Evolutionary conservation across 1,140 invertebrate genomes (phyloP).

Genomic region (Platorchestia sp.): DNA sequence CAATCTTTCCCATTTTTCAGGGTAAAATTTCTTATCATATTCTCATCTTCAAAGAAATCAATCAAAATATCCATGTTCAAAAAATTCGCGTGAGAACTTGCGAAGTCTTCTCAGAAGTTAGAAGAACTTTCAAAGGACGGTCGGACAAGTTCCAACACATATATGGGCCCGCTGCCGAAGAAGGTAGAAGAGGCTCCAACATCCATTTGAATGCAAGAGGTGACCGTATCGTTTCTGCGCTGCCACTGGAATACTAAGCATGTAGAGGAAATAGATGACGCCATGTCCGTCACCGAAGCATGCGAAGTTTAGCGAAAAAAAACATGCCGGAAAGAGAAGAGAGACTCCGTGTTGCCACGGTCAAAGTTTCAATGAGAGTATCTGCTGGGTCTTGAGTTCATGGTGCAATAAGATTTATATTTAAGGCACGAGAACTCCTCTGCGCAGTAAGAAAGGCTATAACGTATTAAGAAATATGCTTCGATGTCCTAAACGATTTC

Average conservation of each 20-base stretch:
- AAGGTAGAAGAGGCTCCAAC: not conserved
- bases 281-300: not conserved
- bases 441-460: not conserved
- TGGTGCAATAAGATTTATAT: not conserved
- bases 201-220: conserved; percentile 1
- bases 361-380: not conserved
- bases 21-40: not conserved
- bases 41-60: not conserved
- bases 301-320: not conserved
- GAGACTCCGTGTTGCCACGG: not conserved
- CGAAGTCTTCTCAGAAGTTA: not conserved
- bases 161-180: not conserved
- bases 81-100: not conserved
- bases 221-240: not conserved
- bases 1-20: not conserved
- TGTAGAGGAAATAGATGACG: not conserved
- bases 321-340: not conserved
- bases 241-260: not conserved
- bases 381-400: not conserved
- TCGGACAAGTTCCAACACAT: not conserved
- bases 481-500: not conserved
- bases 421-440: not conserved
- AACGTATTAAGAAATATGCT: not conserved
- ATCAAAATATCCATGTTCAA: not conserved
- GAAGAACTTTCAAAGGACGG: not conserved